Conservation (phyloP, 92 coral and sea anemone genomes). For the Phenganax marumi region DNA sequence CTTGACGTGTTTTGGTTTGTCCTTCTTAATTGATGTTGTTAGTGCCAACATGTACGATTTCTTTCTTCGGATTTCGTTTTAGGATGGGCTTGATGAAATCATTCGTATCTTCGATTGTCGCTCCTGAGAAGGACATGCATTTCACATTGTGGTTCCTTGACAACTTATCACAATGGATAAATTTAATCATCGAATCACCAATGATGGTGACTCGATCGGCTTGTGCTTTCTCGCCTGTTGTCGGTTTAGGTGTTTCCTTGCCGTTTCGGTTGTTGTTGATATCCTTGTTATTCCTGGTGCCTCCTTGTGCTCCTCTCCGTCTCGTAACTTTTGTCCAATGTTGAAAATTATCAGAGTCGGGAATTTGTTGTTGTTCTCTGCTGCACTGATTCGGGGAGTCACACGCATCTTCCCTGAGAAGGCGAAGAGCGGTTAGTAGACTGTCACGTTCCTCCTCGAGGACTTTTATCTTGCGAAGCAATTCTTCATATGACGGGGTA, state of each 20-base stretch:
- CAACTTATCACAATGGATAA: conserved; percentile 12
- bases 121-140: conserved; percentile 24
- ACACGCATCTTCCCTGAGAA: conserved; percentile 24
- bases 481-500: conserved; percentile 4
- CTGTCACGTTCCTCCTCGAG: conserved; percentile 21
- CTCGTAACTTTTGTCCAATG: too few relatives aligned
- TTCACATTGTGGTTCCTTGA: conserved; percentile 10
- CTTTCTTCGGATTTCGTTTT: conserved; percentile 37
- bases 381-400: too few relatives aligned
- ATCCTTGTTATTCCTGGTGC: too few relatives aligned
- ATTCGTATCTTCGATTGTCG: conserved; percentile 16
- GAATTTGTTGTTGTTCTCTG: too few relatives aligned
- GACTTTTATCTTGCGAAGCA: conserved; percentile 3
- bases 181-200: conserved; percentile 37
- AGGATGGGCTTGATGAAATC: conserved; percentile 42
- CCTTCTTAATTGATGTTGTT: conserved; percentile 47
- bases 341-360: too few relatives aligned
- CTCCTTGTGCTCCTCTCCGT: too few relatives aligned
- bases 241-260: too few relatives aligned
- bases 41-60: conserved; percentile 52
- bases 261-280: too few relatives aligned
- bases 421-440: conserved; percentile 26
- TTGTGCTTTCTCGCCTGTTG: too few relatives aligned
- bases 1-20: too few relatives aligned
- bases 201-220: background rate